These are phyloP conservation scores for Agrotis exclamationis DNA, from an alignment of 2,888 invertebrate genomes.

Conservation along the genomic window DNA sequence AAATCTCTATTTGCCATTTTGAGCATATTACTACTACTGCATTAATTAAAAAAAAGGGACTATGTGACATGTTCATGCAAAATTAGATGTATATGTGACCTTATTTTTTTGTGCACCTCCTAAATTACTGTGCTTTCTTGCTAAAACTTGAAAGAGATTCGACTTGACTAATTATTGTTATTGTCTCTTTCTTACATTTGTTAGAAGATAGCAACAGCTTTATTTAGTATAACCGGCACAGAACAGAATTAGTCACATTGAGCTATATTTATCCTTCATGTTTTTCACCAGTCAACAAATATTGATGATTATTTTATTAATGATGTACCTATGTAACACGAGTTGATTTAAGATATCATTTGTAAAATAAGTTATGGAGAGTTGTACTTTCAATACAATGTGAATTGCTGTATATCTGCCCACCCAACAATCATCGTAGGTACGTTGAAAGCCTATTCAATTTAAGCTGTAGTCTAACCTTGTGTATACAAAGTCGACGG, in stretches of 20 bases:
- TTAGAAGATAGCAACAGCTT: not conserved
- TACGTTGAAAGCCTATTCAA: not conserved
- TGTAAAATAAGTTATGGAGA: slow-evolving; percentile 20
- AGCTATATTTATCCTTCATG: not conserved
- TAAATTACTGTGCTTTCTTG: not conserved
- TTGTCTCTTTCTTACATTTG: not conserved
- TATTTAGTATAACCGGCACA: not conserved
- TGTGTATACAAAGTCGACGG: not conserved
- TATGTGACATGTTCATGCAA: slow-evolving; percentile 3
- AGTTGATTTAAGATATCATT: slow-evolving; percentile 15
- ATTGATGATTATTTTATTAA: slow-evolving; percentile 20
- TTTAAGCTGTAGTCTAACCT: slow-evolving; percentile 3
- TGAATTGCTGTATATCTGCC: slow-evolving; percentile 3
- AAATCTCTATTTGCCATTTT: not conserved
- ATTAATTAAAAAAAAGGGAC: too few species aligned
- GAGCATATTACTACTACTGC: not conserved
- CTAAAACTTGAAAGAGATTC: not conserved
- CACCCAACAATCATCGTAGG: not conserved
- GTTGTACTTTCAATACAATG: slow-evolving; percentile 18
- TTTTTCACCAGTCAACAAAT: slow-evolving; percentile 2
- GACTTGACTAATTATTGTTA: not conserved
- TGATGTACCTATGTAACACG: slow-evolving; percentile 12
- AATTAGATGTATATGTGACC: slow-evolving; percentile 10
- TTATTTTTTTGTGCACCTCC: slow-evolving; percentile 13
- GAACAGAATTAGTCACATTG: slow-evolving; percentile 16